phyloP scores from a whole-genome alignment of 2,797 vertebrate species.

The Epinephelus malabaricus region DNA sequence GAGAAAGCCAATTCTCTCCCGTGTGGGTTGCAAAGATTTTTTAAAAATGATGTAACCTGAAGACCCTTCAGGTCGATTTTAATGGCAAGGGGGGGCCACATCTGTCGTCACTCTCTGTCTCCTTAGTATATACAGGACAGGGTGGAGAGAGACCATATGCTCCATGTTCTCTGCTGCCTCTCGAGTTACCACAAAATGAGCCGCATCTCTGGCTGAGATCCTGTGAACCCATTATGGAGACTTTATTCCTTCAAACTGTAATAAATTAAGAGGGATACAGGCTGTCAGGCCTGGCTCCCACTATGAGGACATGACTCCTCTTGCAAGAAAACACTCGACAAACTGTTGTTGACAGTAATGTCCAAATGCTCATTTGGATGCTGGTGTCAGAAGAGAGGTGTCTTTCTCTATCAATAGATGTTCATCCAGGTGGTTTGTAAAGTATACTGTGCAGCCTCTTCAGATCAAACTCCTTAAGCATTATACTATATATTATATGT shows the following conservation, averaged over 20 bases:
- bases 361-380: conserved; percentile 7
- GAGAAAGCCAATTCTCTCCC: conserved; percentile 16
- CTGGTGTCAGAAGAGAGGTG: neutral
- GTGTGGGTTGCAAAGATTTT: conserved; percentile 27
- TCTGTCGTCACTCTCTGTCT: conserved; percentile 56
- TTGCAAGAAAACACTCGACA: conserved; percentile 22
- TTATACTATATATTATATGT: neutral
- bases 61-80: conserved; percentile 16
- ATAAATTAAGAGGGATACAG: conserved; percentile 35
- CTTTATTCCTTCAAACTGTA: conserved; percentile 12
- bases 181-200: conserved; percentile 28
- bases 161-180: conserved; percentile 36
- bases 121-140: conserved; percentile 48
- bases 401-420: neutral
- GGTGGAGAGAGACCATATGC: conserved; percentile 64
- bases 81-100: conserved; percentile 21
- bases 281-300: conserved; percentile 25
- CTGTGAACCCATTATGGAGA: conserved; percentile 37
- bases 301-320: conserved; percentile 25
- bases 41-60: conserved; percentile 42
- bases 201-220: conserved; percentile 56
- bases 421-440: conserved; percentile 5
- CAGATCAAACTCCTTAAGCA: neutral
- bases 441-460: neutral
- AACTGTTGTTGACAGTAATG: conserved; percentile 3